phyloP scores from a whole-genome alignment of 2,113 vertebrate genomes.

The Panthera uncia region DNA sequence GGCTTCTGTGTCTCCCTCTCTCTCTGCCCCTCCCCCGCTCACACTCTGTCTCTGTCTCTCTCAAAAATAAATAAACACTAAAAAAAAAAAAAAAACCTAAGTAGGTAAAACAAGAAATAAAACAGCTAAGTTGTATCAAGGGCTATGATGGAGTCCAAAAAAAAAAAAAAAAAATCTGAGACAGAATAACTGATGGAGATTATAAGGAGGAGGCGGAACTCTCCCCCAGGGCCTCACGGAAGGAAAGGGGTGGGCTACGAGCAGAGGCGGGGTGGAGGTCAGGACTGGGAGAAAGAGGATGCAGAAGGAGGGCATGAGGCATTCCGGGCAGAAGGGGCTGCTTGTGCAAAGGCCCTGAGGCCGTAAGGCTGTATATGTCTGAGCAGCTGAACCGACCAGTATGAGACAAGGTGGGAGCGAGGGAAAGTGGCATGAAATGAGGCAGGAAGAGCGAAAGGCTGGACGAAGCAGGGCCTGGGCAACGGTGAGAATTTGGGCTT shows the following conservation, averaged over 20 bases:
- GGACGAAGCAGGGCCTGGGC: too few species aligned
- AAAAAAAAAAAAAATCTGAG: neutral
- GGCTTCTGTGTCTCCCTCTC: too few species aligned
- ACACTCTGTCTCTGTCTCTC: too few species aligned
- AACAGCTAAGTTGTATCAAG: neutral
- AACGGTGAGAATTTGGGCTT: neutral
- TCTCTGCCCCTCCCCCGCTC: too few species aligned
- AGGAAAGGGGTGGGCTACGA: neutral
- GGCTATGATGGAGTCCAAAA: neutral
- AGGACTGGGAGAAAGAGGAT: neutral
- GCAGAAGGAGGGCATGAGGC: neutral
- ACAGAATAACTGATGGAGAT: too few species aligned
- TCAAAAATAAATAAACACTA: too few species aligned
- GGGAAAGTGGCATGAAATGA: neutral
- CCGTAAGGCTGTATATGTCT: fast-evolving
- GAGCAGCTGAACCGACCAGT: neutral
- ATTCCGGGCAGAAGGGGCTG: neutral
- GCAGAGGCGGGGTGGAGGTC: neutral
- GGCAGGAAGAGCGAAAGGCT: neutral
- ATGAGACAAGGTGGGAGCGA: too few species aligned
- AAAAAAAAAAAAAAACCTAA: neutral
- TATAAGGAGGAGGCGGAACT: neutral
- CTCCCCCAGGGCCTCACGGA: too few species aligned
- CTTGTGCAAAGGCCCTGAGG: neutral
- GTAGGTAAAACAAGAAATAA: neutral